phyloP scores from a whole-genome alignment of 2,888 invertebrate genomes.

The Epinotia demarniana region DNA sequence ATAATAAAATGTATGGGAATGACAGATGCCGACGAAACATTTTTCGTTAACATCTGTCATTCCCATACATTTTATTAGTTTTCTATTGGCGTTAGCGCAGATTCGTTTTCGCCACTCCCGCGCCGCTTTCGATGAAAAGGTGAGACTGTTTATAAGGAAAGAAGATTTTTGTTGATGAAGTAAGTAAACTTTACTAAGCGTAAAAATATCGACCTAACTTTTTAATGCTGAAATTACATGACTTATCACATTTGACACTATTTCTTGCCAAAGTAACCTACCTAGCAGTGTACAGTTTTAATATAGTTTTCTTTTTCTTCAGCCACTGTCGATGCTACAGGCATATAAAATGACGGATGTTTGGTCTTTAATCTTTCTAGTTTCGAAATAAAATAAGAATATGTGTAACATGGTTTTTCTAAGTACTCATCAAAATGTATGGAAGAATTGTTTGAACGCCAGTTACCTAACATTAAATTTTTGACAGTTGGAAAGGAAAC shows the following conservation, averaged over 20 bases:
- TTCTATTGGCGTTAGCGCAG: too few relatives aligned
- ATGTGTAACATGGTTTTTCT: too few relatives aligned
- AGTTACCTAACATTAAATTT: not conserved
- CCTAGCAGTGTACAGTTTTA: conserved; percentile 42
- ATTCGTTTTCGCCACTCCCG: not conserved
- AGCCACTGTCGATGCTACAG: conserved; percentile 2
- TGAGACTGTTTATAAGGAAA: not conserved
- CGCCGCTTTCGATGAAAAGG: not conserved
- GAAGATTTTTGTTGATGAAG: not conserved
- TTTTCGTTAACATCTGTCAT: too few relatives aligned
- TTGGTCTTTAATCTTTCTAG: too few relatives aligned
- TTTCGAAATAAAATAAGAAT: too few relatives aligned
- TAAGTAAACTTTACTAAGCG: not conserved
- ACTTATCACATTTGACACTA: conserved; percentile 19
- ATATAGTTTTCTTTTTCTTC: conserved; percentile 9
- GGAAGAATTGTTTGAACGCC: not conserved
- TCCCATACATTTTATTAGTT: too few relatives aligned
- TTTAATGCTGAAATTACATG: not conserved
- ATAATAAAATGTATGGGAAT: too few relatives aligned
- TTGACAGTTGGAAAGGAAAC: not conserved
- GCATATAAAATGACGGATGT: too few relatives aligned
- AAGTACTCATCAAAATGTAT: not conserved
- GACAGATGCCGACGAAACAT: too few relatives aligned
- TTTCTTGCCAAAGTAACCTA: conserved; percentile 78
- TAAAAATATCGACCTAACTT: conserved; percentile 7